Conservation (phyloP, 2,888 invertebrate genomes). For the Drosophila mulleri region DNA sequence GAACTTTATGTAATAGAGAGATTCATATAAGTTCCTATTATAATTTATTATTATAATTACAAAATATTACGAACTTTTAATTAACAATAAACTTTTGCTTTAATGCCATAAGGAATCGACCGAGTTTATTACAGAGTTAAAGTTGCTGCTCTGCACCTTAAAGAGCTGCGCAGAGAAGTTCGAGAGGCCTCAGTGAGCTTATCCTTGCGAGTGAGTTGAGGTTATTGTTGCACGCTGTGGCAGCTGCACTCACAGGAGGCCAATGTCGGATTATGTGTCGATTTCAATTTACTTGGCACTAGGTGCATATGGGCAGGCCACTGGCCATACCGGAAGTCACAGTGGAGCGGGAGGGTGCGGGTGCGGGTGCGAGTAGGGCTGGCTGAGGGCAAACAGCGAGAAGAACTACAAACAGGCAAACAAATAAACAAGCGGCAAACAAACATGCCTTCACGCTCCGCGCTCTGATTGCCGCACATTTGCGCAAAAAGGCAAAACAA, state of each 20-base stretch:
- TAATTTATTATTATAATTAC: background rate
- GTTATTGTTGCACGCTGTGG: slow-evolving; percentile 46
- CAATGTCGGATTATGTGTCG: slow-evolving; percentile 59
- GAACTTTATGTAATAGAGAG: too few species aligned
- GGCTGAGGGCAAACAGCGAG: slow-evolving; percentile 31
- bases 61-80: background rate
- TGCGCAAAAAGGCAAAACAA: slow-evolving; percentile 80
- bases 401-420: slow-evolving; percentile 57
- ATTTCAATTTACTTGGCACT: slow-evolving; percentile 61
- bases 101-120: background rate
- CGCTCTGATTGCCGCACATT: slow-evolving; percentile 75
- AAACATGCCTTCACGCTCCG: slow-evolving; percentile 52
- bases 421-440: slow-evolving; percentile 66
- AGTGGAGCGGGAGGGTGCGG: slow-evolving; percentile 46
- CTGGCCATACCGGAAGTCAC: slow-evolving; percentile 36
- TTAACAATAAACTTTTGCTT: background rate
- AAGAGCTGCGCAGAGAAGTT: background rate
- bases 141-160: background rate
- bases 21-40: too few species aligned
- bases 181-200: background rate
- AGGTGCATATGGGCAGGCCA: slow-evolving; percentile 7
- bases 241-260: slow-evolving; percentile 49
- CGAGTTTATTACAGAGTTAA: background rate
- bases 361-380: slow-evolving; percentile 37
- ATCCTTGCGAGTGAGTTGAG: background rate